Percentiles rank a stretch among this genome's conserved stretches.
phyloP scores from a whole-genome alignment of 2,888 invertebrate genomes.

The Ectobius pallidus region DNA sequence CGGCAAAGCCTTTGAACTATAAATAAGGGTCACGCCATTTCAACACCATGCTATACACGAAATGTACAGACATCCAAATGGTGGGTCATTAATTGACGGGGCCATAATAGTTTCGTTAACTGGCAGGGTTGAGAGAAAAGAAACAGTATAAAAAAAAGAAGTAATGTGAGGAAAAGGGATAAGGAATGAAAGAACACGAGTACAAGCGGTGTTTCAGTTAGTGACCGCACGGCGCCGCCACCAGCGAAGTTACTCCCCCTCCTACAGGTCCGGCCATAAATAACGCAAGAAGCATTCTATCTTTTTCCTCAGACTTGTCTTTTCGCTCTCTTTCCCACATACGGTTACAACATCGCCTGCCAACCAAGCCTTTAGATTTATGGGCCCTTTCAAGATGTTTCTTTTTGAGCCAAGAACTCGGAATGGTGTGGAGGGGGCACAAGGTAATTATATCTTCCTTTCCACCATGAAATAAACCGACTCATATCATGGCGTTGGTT shows the following conservation, averaged over 20 bases:
- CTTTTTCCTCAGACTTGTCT: not conserved
- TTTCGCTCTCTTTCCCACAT: slow-evolving; percentile 2
- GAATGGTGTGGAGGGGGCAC: slow-evolving; percentile 42
- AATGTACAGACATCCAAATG: slow-evolving; percentile 32
- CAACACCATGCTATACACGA: slow-evolving; percentile 33
- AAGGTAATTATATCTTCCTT: slow-evolving; percentile 50
- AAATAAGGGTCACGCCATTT: slow-evolving; percentile 38
- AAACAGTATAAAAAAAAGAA: slow-evolving; percentile 6
- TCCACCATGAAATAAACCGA: slow-evolving; percentile 49
- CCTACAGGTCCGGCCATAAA: slow-evolving; percentile 9
- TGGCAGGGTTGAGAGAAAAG: slow-evolving; percentile 33
- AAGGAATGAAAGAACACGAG: slow-evolving; percentile 28
- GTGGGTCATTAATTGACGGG: slow-evolving; percentile 39
- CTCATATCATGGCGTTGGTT: slow-evolving; percentile 47
- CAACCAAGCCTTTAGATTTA: too few species aligned
- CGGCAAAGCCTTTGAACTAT: slow-evolving; percentile 35
- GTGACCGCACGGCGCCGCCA: slow-evolving; percentile 39
- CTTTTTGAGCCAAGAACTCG: slow-evolving; percentile 33
- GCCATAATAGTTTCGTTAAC: slow-evolving; percentile 43
- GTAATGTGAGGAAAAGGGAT: slow-evolving; percentile 25
- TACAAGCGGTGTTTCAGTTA: slow-evolving; percentile 37
- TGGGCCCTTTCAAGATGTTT: slow-evolving; percentile 41
- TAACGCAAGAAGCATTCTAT: slow-evolving; percentile 18
- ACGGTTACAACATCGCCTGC: not conserved
- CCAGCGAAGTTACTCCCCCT: slow-evolving; percentile 34